A percentile compares a stretch with the other conserved stretches of the same genome.
Conservation (phyloP, 2,888 invertebrate species). For the Allacma fusca region DNA sequence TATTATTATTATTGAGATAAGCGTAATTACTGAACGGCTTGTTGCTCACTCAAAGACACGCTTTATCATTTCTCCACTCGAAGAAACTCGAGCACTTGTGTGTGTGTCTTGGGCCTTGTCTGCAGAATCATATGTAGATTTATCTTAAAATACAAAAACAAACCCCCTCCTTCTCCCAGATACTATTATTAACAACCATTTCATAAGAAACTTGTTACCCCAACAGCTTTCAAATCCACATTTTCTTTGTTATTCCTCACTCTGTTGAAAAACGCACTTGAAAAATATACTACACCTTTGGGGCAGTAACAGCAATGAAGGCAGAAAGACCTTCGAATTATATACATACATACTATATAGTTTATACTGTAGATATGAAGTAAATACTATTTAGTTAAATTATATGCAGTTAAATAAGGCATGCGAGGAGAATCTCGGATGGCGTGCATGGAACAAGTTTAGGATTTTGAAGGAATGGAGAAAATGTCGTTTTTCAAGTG, state of each 20-base stretch:
- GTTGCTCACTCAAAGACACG: not conserved
- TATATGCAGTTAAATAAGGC: not conserved
- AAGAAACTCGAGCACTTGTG: not conserved
- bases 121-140: not conserved
- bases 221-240: no score
- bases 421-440: not conserved
- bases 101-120: not conserved
- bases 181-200: no score
- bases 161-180: no score
- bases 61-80: not conserved
- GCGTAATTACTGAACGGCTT: constrained; percentile 5
- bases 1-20: not conserved
- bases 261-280: no score
- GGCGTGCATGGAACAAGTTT: constrained; percentile 1
- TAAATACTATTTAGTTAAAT: no score
- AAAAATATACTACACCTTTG: no score
- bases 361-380: not conserved
- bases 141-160: no score
- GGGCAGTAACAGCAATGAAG: no score
- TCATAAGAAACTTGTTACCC: no score
- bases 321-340: no score
- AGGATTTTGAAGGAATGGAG: not conserved
- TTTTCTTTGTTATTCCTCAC: no score
- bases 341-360: no score
- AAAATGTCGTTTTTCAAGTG: constrained; percentile 3